Conservation (phyloP, 2,797 vertebrate genomes). For the Poeciliopsis gracilis region DNA sequence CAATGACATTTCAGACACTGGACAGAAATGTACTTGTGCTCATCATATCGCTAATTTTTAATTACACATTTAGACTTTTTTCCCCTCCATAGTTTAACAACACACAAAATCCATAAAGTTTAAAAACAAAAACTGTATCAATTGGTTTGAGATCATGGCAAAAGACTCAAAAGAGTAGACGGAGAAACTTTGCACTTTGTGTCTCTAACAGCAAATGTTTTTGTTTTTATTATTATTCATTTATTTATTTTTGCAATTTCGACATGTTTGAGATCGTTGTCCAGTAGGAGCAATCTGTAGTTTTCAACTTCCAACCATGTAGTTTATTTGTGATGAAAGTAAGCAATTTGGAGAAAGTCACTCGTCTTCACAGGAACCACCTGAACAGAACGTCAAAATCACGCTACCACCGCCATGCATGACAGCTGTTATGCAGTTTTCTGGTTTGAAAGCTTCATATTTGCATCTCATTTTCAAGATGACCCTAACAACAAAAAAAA, state of each 20-base stretch:
- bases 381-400: not conserved
- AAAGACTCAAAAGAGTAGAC: too few species aligned
- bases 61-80: not conserved
- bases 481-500: too few species aligned
- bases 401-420: not conserved
- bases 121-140: not conserved
- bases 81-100: not conserved
- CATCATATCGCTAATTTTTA: not conserved
- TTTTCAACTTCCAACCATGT: not conserved
- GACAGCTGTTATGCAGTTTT: not conserved
- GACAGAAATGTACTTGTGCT: not conserved
- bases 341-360: not conserved
- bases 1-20: not conserved
- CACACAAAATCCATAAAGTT: not conserved
- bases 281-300: not conserved
- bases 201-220: not conserved
- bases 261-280: not conserved
- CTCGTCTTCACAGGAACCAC: not conserved
- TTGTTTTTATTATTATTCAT: not conserved
- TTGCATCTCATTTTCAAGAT: too few species aligned
- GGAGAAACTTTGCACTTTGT: not conserved
- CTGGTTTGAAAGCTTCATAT: not conserved
- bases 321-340: not conserved
- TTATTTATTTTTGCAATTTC: not conserved
- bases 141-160: not conserved